These are phyloP conservation scores for Tribolium castaneum DNA, from an alignment of 1,140 invertebrate species.

Conservation along the genomic window DNA sequence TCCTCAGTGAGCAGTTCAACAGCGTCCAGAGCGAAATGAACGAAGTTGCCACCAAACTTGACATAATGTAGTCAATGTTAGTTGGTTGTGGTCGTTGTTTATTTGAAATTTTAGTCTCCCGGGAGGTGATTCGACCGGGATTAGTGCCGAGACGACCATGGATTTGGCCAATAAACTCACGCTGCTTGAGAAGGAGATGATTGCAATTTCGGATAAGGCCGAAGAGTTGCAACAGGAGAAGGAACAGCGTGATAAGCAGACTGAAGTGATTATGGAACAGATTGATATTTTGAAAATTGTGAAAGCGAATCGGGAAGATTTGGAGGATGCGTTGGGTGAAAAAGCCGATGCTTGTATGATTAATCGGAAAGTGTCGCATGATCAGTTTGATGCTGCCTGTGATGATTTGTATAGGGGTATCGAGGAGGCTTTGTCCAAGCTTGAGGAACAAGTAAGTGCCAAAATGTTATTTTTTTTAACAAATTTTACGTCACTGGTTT, in stretches of 20 bases:
- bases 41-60: conserved; percentile 12
- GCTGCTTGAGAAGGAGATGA: conserved; percentile 53
- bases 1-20: conserved; percentile 54
- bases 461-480: no score
- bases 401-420: conserved; percentile 72
- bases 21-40: conserved; percentile 55
- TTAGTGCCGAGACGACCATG: not conserved
- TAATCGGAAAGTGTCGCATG: conserved; percentile 76
- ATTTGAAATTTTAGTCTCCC: not conserved
- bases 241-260: not conserved
- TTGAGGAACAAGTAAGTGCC: conserved; percentile 68
- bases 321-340: conserved; percentile 74
- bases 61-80: no score
- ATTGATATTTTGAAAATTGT: conserved; percentile 61
- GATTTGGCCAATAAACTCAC: conserved; percentile 1
- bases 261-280: conserved; percentile 54
- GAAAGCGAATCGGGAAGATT: conserved; percentile 74
- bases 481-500: no score
- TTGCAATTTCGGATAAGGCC: conserved; percentile 58
- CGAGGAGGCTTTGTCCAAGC: conserved; percentile 71
- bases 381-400: conserved; percentile 74
- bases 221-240: conserved; percentile 55
- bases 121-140: conserved; percentile 6
- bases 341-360: conserved; percentile 75
- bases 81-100: not conserved